Evolutionary conservation across 2,113 vertebrate species (phyloP), one percentile per base, ranked within the genome.

Genomic region (Propithecus coquereli): DNA sequence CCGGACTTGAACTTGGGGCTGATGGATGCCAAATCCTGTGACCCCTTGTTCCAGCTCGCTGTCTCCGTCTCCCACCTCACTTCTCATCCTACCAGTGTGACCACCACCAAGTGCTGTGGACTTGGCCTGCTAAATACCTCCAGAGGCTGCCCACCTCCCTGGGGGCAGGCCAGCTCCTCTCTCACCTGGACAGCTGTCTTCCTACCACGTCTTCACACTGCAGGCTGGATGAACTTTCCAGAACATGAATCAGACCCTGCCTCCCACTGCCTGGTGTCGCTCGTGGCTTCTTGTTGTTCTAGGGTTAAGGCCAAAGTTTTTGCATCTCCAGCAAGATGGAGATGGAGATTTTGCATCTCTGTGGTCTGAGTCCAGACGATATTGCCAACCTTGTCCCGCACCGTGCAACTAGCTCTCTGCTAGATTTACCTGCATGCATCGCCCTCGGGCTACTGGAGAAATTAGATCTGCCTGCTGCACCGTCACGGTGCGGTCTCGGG

Each of bases 381-480:
- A 16, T 4, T 37, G 13, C 85, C 32, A 8, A 2, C 12, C 32
- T 17, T 27, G 34, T 2, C 54, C 40, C 3, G 30, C 12, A 6
- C 2, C 0, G 0, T 8, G 17, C 0, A 16, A 11, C 54, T 25
- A 37, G 32, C 47, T 45, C 18, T 18, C 14, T 5, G 2, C n/a
- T 20, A 74, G 54, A 32, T 52, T 20, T n/a, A 10, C 16, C 40
- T 32, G 37, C 16, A 8, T 0, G 6, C 23, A 12, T 34, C 12
- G 37, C 14, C n/a, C 20, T 8, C 65, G 2, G 13, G 34, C 16
- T 27, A 4, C 68, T 3, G 0, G 22, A 61, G n/a, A 61, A 54
- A 20, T 14, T 5, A 23, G 13, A 27, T 12, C 71, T 11, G 7
- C 65, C 23, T 16, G 23, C 18, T 0, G 34, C 14, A 30, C 12